A percentile compares a stretch with the other conserved stretches of the same genome.
Conservation (phyloP, 37 sponge, comb jelly and placozoan genomes). For the Agelas oroides region DNA sequence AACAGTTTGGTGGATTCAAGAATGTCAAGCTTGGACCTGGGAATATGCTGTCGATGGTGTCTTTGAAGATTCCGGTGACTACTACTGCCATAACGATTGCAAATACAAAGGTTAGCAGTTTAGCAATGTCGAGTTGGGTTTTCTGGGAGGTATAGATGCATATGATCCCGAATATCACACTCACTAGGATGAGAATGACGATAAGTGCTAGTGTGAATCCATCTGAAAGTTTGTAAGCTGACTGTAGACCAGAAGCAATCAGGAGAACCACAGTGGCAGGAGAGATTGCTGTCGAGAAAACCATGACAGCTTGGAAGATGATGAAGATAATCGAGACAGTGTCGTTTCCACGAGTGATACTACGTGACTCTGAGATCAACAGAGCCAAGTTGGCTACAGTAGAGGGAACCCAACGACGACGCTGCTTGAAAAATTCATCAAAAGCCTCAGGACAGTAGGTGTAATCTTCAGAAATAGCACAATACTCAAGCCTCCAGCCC, state of each 20-base stretch:
- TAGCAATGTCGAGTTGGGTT: constrained; percentile 74
- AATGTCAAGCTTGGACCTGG: neutral
- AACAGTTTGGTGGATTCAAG: neutral
- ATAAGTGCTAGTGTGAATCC: neutral
- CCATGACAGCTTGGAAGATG: constrained; percentile 75
- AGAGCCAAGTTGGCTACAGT: constrained; percentile 85
- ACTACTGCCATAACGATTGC: constrained; percentile 80
- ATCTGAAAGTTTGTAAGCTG: constrained; percentile 29
- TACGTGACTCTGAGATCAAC: constrained; percentile 45
- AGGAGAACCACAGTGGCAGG: constrained; percentile 86
- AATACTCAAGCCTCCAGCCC: constrained; percentile 87
- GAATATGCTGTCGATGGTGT: constrained; percentile 31
- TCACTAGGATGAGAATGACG: constrained; percentile 18
- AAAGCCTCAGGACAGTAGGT: constrained; percentile 86
- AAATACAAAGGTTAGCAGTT: constrained; percentile 77
- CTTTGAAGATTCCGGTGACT: constrained; percentile 56
- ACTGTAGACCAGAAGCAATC: constrained; percentile 70
- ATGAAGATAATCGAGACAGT: constrained; percentile 77
- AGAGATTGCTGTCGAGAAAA: constrained; percentile 78
- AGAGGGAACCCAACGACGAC: constrained; percentile 90
- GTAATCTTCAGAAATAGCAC: constrained; percentile 79
- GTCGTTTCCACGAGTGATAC: constrained; percentile 66
- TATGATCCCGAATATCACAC: constrained; percentile 53
- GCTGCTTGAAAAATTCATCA: constrained; percentile 91
- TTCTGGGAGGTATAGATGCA: constrained; percentile 59